Percentiles rank a stretch among this genome's conserved stretches.
phyloP scores from a whole-genome alignment of 2,888 invertebrate species.

The Ophioninae sp. region DNA sequence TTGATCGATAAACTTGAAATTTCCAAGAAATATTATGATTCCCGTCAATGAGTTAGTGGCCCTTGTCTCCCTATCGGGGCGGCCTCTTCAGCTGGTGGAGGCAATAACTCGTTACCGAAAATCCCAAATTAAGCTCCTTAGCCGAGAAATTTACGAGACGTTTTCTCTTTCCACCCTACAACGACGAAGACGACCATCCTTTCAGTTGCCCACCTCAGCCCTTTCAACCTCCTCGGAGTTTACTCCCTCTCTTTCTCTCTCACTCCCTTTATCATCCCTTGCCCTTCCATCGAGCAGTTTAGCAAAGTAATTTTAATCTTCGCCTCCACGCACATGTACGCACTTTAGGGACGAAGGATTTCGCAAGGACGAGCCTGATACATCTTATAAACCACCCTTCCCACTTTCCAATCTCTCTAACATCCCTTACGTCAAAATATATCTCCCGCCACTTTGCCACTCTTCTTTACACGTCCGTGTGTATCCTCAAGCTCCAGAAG shows the following conservation, averaged over 20 bases:
- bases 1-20: conserved; percentile 9
- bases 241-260: conserved; percentile 41
- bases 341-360: conserved; percentile 59
- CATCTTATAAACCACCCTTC: conserved; percentile 37
- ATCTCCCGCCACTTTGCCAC: conserved; percentile 18
- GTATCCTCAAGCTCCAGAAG: background rate
- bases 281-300: conserved; percentile 72
- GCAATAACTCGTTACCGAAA: conserved; percentile 80
- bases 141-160: conserved; percentile 79
- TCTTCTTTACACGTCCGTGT: conserved; percentile 13
- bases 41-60: conserved; percentile 71
- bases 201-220: conserved; percentile 23
- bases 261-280: conserved; percentile 65
- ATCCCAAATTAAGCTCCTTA: conserved; percentile 81
- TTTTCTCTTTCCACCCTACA: conserved; percentile 60
- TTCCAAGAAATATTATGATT: background rate
- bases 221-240: conserved; percentile 38
- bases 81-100: conserved; percentile 12
- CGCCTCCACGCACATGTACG: conserved; percentile 65
- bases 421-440: conserved; percentile 26
- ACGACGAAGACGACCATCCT: conserved; percentile 37
- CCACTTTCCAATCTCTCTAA: conserved; percentile 15
- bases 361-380: conserved; percentile 38
- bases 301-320: conserved; percentile 81
- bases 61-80: conserved; percentile 37